Evolutionary conservation across 2,113 vertebrate genomes (phyloP), one percentile per base, ranked within the genome.

Genomic region (Brienomyrus brachyistius): DNA sequence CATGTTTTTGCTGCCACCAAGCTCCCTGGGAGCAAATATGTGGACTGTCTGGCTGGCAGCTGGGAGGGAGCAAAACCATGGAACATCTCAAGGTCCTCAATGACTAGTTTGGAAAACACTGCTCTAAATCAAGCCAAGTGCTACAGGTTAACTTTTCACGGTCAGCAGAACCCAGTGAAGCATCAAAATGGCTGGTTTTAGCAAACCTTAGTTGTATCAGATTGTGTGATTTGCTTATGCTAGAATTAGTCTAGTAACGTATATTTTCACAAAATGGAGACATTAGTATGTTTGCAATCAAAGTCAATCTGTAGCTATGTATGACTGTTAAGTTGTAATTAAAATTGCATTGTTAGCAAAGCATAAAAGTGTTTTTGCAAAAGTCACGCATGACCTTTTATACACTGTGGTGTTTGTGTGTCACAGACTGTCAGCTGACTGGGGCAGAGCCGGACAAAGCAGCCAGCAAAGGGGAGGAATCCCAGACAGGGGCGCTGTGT

Each of bases 341-440:
- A 59, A 59, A 59, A 7, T 27, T 27, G 9, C n/a, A 66, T 31
- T 66, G n/a, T 66, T 9, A 66, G 62, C 7, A 66, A 11, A 66
- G 62, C 62, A 27, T 27, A 66, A 27, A 9, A 62, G 59, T 83
- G 74, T 11, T 89, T 52, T 50, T 77, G n/a, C 13, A 48, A 23
- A 23, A 83, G 31, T 11, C n/a, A 43, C 11, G 10, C 23, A 35
- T 45, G 52, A 23, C 31, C 21, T 35, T 23, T 70, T 45, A 50
- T 19, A n/a, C n/a, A 48, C 21, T 82, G 8, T 87, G 56, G 80
- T 90, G 83, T 43, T 11, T 66, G 27, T 70, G 27, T 17, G n/a
- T 89, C 92, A 0, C 43, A 97, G 97, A 93, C 77, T 92, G 89
- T 88, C 94, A 95, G 90, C 89, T 95, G 89, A 95, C 94, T 4